phyloP scores from a whole-genome alignment of 2,888 invertebrate species.

The Pseudolycoriella hygida region DNA sequence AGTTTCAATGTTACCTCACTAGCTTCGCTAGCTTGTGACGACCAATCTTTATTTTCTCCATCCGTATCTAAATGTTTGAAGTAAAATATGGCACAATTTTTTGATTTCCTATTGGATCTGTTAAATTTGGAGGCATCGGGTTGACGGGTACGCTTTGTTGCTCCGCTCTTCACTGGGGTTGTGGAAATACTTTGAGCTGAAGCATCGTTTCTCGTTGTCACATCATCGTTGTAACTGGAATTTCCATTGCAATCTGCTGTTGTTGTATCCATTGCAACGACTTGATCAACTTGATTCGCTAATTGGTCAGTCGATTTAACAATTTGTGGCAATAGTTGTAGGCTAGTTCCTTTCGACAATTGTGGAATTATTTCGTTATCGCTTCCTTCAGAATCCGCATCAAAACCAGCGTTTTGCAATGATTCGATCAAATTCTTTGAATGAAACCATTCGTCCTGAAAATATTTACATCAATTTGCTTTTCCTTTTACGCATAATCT shows the following conservation, averaged over 20 bases:
- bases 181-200: background rate
- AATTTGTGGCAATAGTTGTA: background rate
- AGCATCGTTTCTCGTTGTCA: background rate
- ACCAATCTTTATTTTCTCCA: conserved; percentile 35
- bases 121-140: conserved; percentile 42
- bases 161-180: conserved; percentile 14
- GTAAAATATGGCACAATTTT: conserved; percentile 70
- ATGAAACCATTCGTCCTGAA: conserved; percentile 6
- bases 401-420: conserved; percentile 29
- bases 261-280: background rate
- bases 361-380: conserved; percentile 27
- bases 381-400: conserved; percentile 39
- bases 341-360: background rate
- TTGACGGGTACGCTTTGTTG: conserved; percentile 32
- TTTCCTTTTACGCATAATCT: too few species aligned
- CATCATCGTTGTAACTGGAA: background rate
- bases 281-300: too few species aligned
- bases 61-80: conserved; percentile 77
- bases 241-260: conserved; percentile 5
- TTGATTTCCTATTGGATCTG: conserved; percentile 58
- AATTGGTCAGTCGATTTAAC: background rate
- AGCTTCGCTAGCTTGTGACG: conserved; percentile 30
- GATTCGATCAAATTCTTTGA: conserved; percentile 1
- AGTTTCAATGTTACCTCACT: conserved; percentile 32
- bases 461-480: too few species aligned